Evolutionary conservation across 2,113 vertebrate species (phyloP).

Genomic region (Narcine bancroftii): DNA sequence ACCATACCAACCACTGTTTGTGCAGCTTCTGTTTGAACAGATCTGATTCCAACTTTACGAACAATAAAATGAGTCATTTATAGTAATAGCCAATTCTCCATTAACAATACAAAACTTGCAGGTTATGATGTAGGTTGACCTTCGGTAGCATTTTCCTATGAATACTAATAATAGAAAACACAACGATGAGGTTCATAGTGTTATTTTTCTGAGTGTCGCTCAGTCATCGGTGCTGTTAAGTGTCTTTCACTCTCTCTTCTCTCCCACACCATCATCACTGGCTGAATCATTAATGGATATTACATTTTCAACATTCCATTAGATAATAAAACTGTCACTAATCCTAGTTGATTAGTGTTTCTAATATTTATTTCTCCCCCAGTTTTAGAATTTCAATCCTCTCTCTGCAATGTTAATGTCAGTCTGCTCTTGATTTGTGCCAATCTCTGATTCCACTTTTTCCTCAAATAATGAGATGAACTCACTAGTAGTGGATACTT

Average conservation of each 20-base stretch:
- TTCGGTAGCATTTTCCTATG: constrained; percentile 12
- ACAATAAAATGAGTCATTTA: constrained; percentile 17
- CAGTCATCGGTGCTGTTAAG: constrained; percentile 18
- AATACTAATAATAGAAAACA: constrained; percentile 34
- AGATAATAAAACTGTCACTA: constrained; percentile 56
- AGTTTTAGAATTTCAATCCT: constrained; percentile 39
- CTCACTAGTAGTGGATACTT: neutral
- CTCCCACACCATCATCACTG: constrained; percentile 53
- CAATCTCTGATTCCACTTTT: constrained; percentile 29
- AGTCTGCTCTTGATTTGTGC: constrained; percentile 20
- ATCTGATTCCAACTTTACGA: neutral
- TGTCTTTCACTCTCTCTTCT: constrained; percentile 57
- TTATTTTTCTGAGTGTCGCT: constrained; percentile 35
- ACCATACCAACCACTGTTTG: neutral
- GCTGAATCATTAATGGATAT: constrained; percentile 57
- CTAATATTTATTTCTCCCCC: constrained; percentile 29
- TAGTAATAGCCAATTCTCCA: neutral
- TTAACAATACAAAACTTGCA: neutral
- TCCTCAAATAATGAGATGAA: constrained; percentile 27
- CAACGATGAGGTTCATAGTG: neutral
- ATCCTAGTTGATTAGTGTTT: constrained; percentile 43
- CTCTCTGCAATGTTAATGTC: constrained; percentile 39
- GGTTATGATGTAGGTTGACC: constrained; percentile 14
- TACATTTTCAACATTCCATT: constrained; percentile 52
- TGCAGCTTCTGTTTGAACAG: neutral